Evolutionary conservation across 2,888 invertebrate genomes (phyloP).

Genomic region (Ariolimax columbianus): DNA sequence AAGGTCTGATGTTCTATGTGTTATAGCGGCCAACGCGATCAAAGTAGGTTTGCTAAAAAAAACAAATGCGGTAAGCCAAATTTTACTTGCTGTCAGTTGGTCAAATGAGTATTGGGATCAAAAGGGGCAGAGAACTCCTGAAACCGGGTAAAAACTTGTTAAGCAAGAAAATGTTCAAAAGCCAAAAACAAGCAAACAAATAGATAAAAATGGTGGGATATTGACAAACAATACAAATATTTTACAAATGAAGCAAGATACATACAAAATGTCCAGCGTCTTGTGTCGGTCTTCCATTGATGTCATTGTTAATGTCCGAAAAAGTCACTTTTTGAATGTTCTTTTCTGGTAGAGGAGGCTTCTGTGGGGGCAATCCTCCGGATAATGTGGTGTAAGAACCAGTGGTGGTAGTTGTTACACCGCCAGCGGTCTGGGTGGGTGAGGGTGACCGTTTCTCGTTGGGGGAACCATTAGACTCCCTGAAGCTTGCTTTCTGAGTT

Average conservation of each 20-base stretch:
- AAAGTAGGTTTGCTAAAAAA: no score
- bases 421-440: constrained; percentile 15
- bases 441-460: constrained; percentile 54
- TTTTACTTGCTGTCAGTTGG: no score
- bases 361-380: constrained; percentile 38
- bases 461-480: constrained; percentile 54
- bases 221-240: not conserved
- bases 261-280: constrained; percentile 9
- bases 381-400: not conserved
- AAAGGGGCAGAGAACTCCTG: no score
- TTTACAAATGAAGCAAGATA: not conserved
- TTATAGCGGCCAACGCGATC: no score
- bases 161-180: no score
- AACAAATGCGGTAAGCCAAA: no score
- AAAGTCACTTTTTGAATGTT: not conserved
- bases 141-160: no score
- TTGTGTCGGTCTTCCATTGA: constrained; percentile 23
- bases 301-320: constrained; percentile 49
- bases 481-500: constrained; percentile 55
- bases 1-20: no score
- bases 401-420: not conserved
- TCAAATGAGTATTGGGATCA: no score
- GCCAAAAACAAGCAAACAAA: constrained; percentile 21
- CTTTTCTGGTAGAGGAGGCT: constrained; percentile 42
- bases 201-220: not conserved